phyloP scores from a whole-genome alignment of 2,113 vertebrate species.

The Pristiophorus japonicus region DNA sequence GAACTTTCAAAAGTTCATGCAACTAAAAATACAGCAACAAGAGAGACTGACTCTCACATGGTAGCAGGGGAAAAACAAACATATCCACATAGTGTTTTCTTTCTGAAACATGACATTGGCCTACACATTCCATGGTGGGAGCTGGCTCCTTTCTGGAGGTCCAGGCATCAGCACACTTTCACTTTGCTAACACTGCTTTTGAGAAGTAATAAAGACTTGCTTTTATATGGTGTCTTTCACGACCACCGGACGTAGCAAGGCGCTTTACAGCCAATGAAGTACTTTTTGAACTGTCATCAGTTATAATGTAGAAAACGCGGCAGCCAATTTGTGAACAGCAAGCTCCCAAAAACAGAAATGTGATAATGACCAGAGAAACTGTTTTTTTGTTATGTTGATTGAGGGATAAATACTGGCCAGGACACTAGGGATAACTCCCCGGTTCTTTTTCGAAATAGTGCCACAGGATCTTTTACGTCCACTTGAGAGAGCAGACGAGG shows the following conservation, averaged over 20 bases:
- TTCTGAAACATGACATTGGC: background rate
- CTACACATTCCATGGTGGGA: background rate
- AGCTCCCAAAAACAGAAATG: no score
- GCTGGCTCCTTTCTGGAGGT: background rate
- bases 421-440: no score
- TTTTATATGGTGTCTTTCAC: background rate
- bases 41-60: background rate
- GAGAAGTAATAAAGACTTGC: background rate
- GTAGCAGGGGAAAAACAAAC: background rate
- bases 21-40: slow-evolving; percentile 12
- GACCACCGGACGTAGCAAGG: background rate
- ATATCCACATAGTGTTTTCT: background rate
- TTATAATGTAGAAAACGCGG: no score
- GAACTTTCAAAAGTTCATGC: background rate
- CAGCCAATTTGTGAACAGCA: no score
- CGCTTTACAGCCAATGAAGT: background rate
- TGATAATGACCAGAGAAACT: no score
- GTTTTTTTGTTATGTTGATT: no score
- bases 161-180: background rate
- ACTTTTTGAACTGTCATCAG: no score
- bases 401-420: no score
- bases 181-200: background rate
- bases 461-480: no score
- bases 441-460: no score
- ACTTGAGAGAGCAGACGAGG: no score